Conservation (phyloP, 2,888 invertebrate species). For the Drosophila testacea region DNA sequence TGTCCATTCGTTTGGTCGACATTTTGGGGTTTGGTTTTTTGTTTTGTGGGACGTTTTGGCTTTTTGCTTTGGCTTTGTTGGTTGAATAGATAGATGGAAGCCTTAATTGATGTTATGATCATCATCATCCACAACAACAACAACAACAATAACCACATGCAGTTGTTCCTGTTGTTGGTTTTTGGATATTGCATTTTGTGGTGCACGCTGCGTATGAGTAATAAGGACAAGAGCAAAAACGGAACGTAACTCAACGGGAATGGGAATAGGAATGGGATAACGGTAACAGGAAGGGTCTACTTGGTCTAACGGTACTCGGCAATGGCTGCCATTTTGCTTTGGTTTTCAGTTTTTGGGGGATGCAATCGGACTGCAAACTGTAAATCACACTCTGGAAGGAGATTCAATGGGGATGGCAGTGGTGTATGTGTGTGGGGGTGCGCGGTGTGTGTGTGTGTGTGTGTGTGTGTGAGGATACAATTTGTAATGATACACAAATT, state of each 20-base stretch:
- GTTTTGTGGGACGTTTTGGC: slow-evolving; percentile 37
- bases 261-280: slow-evolving; percentile 4
- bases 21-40: slow-evolving; percentile 50
- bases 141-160: slow-evolving; percentile 10
- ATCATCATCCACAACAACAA: slow-evolving; percentile 48
- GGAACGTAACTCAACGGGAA: slow-evolving; percentile 10
- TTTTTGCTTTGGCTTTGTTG: slow-evolving; percentile 59
- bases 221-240: slow-evolving; percentile 21
- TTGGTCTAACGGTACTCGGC: slow-evolving; percentile 23
- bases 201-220: slow-evolving; percentile 69
- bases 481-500: slow-evolving; percentile 83
- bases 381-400: neutral
- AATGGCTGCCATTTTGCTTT: slow-evolving; percentile 58
- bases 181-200: slow-evolving; percentile 65
- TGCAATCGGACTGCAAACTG: slow-evolving; percentile 50
- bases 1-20: slow-evolving; percentile 50
- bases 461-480: slow-evolving; percentile 65
- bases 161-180: slow-evolving; percentile 41
- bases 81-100: slow-evolving; percentile 61
- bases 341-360: slow-evolving; percentile 23
- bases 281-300: neutral
- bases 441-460: slow-evolving; percentile 21
- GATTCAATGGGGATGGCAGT: neutral
- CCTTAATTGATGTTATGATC: slow-evolving; percentile 74
- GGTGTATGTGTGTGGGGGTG: slow-evolving; percentile 9